Evolutionary conservation across 1,140 invertebrate genomes (phyloP).

Genomic region (Mya arenaria): DNA sequence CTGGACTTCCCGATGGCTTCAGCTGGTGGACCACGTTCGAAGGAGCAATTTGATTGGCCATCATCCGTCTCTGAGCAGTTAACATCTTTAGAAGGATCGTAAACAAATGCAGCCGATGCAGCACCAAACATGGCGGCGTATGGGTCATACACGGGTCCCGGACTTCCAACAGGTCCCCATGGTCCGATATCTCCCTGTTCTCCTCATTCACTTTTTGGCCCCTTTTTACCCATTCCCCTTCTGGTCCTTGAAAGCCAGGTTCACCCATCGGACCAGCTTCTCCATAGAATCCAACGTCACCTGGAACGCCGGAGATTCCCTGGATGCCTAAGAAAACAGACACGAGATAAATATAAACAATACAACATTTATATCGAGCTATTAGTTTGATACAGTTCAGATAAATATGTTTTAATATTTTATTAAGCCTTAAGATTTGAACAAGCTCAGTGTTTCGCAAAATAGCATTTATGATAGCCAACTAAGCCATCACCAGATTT

Average conservation of each 20-base stretch:
- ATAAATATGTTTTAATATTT: no score
- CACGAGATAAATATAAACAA: no score
- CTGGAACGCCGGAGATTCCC: conserved; percentile 18
- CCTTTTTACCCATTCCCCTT: not conserved
- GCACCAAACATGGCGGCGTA: conserved; percentile 2
- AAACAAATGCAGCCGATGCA: not conserved
- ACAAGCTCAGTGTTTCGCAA: no score
- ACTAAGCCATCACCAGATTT: no score
- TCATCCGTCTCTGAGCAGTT: conserved; percentile 29
- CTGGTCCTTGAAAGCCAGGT: not conserved
- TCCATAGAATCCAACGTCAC: conserved; percentile 23
- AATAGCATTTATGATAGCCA: no score
- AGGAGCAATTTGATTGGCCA: not conserved
- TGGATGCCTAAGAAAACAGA: no score
- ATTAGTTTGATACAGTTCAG: no score
- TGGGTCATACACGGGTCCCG: conserved; percentile 37
- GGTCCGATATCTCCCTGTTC: not conserved
- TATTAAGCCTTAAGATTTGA: no score
- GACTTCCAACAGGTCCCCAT: conserved; percentile 22
- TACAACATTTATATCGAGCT: no score
- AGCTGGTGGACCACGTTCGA: not conserved
- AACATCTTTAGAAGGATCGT: not conserved
- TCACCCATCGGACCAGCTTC: conserved; percentile 27
- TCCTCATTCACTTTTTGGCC: conserved; percentile 28
- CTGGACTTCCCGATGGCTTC: not conserved